Conservation (phyloP, 1,140 invertebrate species). For the Zaprionus ornatus region DNA sequence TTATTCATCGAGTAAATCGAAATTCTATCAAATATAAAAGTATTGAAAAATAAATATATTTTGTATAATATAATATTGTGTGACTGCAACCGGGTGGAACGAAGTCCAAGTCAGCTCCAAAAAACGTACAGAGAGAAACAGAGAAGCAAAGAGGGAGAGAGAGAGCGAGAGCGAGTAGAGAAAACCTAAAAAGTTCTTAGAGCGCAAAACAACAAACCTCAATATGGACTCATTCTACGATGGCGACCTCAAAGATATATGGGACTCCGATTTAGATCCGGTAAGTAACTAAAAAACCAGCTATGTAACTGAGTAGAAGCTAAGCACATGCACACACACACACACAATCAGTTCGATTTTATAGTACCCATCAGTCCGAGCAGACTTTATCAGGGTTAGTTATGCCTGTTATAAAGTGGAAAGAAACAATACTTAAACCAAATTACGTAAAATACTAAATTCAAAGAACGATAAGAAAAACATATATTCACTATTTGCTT, state of each 20-base stretch:
- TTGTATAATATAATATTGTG: conserved; percentile 46
- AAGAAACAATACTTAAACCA: neutral
- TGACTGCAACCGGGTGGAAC: conserved; percentile 74
- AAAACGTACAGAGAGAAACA: conserved; percentile 23
- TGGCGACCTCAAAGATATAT: conserved; percentile 90
- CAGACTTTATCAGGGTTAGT: neutral
- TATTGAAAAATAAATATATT: conserved; percentile 8
- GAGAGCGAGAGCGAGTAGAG: neutral
- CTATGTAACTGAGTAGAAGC: neutral
- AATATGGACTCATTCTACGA: conserved; percentile 89
- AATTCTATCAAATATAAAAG: conserved; percentile 18
- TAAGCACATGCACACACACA: neutral
- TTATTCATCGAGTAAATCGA: neutral
- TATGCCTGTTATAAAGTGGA: neutral
- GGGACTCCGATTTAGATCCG: conserved; percentile 91
- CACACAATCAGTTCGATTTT: neutral
- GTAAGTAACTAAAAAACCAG: conserved; percentile 85
- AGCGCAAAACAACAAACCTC: conserved; percentile 53
- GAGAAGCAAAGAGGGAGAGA: conserved; percentile 10
- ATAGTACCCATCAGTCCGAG: neutral
- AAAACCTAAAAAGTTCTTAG: conserved; percentile 60
- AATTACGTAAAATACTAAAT: neutral
- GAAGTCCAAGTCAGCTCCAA: conserved; percentile 42
- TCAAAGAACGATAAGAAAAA: neutral
- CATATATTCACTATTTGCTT: neutral